phyloP scores from a whole-genome alignment of 2,113 vertebrate species.

The Spermophilus dauricus region DNA sequence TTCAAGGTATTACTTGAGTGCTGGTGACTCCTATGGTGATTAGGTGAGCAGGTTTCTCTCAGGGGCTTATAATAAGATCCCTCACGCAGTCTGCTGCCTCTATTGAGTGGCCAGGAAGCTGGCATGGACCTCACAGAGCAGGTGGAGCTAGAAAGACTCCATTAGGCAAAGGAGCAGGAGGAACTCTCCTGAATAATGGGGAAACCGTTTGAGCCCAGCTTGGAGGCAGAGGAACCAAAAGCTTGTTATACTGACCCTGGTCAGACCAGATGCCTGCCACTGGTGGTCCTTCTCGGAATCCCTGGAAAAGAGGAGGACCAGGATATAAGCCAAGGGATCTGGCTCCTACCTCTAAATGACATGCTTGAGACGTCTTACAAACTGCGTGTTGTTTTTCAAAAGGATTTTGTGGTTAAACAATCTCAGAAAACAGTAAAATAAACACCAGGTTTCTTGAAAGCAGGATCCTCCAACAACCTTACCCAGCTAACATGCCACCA shows the following conservation, averaged over 20 bases:
- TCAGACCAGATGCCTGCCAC: not conserved
- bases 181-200: not conserved
- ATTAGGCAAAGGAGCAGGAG: not conserved
- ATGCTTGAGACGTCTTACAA: not conserved
- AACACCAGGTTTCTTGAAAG: not conserved
- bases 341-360: not conserved
- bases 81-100: accelerated
- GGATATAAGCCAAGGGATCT: not conserved
- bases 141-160: not conserved
- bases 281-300: not conserved
- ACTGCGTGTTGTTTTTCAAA: not conserved
- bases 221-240: not conserved
- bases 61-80: not conserved
- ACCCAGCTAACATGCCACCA: not conserved
- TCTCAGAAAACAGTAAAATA: not conserved
- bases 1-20: not conserved
- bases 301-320: not conserved
- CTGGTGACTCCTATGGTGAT: not conserved
- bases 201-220: not conserved
- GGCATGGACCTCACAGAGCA: constrained; percentile 14
- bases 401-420: not conserved
- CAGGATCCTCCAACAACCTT: not conserved
- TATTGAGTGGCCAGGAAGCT: not conserved
- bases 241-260: not conserved
- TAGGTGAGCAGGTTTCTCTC: not conserved